These are phyloP conservation scores for Mustela nigripes DNA, from an alignment of 2,113 vertebrate genomes.

Conservation along the genomic window DNA sequence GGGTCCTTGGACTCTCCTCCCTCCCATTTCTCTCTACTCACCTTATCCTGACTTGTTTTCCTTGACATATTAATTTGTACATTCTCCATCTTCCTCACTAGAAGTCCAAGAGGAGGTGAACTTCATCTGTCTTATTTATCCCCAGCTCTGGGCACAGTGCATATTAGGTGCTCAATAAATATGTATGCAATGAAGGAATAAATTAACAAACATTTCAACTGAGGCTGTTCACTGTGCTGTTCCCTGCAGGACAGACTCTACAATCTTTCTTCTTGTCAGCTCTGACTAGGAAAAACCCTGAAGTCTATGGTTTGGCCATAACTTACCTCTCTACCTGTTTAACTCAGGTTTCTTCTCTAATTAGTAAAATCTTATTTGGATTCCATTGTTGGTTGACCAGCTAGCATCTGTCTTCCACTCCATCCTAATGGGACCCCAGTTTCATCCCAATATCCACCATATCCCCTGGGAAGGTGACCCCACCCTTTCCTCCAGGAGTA, in stretches of 20 bases:
- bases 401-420: background rate
- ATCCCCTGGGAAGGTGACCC: background rate
- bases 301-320: background rate
- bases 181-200: background rate
- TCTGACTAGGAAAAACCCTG: background rate
- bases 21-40: background rate
- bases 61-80: background rate
- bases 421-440: background rate
- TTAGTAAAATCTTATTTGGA: background rate
- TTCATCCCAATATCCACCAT: background rate
- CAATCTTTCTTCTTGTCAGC: background rate
- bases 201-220: background rate
- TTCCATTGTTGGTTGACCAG: background rate
- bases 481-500: background rate
- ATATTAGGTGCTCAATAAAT: background rate
- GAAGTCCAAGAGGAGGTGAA: background rate
- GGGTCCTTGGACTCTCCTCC: background rate
- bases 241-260: background rate
- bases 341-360: background rate
- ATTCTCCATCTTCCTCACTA: background rate
- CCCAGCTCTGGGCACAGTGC: background rate
- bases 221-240: background rate
- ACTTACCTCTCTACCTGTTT: background rate
- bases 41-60: background rate
- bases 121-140: background rate